Base-by-base conservation (phyloP, 2,888 invertebrate species). In the Apodemia duryi region DNA sequence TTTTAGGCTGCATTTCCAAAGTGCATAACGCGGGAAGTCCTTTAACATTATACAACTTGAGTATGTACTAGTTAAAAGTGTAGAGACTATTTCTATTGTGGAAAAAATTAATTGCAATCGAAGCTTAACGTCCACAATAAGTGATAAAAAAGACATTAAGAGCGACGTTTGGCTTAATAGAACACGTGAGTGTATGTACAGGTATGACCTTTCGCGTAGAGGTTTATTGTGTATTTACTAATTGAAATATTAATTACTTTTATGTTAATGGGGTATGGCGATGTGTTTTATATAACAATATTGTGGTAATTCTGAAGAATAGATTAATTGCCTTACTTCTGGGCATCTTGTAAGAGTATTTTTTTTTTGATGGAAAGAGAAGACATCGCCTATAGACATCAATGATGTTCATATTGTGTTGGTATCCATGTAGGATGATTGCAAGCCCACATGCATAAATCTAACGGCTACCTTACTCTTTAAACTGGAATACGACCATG, bases 11-110 rank as follows among this genome's bases (percentile, higher is more conserved):
- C 57, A 11, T 60, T 60, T 35, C 57, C 29, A 32, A 51, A 13
- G 29, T 60, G 13, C 57, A 60, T 13, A 60, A 60, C 57, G 57
- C 57, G 57, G 57, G 57, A 60, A 60, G 57, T 32, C 13, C 57
- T 32, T 11, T 29, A 28, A 6, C 9, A 35, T 35, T 6, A 35
- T 3, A 60, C 57, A 60, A 32, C 32, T 13, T 35, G 29, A n/a
- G n/a, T 35, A 35, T 32, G 13, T 35, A 60, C 35, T n/a, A 35
- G 32, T 60, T 60, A 32, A 60, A 57, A 60, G 60, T 60, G 60
- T 11, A n/a, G 35, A 35, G 32, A 60, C 13, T n/a, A 32, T 13
- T 35, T 60, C 7, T n/a, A 60, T 60, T 60, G 7, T 35, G 32
- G 32, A 60, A 7, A 32, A 35, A 60, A 35, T n/a, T 60, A 60